Conservation (phyloP, 1,140 invertebrate genomes). For the Sminthurinus signatus region DNA sequence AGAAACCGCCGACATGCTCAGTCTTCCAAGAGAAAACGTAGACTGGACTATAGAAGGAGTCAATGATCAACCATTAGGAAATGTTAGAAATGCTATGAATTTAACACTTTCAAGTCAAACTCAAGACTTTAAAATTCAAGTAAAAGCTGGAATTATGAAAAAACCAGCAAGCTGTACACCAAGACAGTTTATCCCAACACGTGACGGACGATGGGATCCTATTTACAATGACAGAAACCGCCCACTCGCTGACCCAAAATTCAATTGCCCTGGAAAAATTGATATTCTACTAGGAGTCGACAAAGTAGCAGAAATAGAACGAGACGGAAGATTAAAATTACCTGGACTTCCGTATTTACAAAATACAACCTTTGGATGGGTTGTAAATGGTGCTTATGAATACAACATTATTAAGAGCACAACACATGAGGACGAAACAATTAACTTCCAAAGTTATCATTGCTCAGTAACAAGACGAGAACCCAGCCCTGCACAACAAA, state of each 20-base stretch:
- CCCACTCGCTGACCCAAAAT: conserved; percentile 43
- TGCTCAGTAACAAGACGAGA: no score
- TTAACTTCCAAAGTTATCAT: no score
- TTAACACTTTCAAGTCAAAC: neutral
- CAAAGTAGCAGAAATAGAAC: conserved; percentile 40
- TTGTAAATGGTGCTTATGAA: conserved; percentile 28
- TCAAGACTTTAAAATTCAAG: neutral
- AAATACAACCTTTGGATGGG: conserved; percentile 28
- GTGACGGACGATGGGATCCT: neutral
- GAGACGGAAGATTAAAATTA: conserved; percentile 32
- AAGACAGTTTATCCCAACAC: no score
- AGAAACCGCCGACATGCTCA: neutral
- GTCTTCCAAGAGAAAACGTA: neutral
- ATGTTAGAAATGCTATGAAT: neutral
- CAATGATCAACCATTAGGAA: neutral
- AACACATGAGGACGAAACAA: no score
- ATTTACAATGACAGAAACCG: neutral
- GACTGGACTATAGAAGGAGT: neutral
- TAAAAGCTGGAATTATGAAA: neutral
- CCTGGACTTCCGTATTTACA: conserved; percentile 17
- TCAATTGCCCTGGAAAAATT: conserved; percentile 37
- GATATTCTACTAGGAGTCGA: conserved; percentile 43
- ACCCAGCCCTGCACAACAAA: no score
- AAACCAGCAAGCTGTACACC: neutral
- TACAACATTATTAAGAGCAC: no score